Evolutionary conservation across 2,888 invertebrate species (phyloP).

Genomic region (Noctua comes): DNA sequence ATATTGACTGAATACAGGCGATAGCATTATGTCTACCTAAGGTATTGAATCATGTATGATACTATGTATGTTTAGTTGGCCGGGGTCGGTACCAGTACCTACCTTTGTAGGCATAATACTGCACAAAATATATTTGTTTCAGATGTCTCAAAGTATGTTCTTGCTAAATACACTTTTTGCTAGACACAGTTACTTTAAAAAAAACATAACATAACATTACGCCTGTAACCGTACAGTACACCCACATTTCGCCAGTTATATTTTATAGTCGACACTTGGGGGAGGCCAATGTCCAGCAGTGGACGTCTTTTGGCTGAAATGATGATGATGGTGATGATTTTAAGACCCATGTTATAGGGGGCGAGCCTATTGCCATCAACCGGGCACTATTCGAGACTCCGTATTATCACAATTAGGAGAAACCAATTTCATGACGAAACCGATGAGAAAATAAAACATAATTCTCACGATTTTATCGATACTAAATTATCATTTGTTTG

Average conservation of each 20-base stretch:
- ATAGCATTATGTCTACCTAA: neutral
- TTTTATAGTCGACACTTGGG: no score
- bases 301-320: no score
- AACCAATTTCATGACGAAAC: neutral
- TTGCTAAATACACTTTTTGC: neutral
- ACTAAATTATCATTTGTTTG: conserved; percentile 7
- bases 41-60: neutral
- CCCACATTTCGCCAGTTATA: no score
- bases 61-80: neutral
- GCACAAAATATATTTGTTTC: neutral
- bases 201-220: neutral
- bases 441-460: neutral
- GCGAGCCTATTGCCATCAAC: neutral
- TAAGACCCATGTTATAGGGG: neutral
- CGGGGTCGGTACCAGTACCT: neutral
- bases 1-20: neutral
- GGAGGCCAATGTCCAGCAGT: no score
- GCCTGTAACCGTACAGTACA: neutral
- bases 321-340: no score
- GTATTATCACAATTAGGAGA: neutral
- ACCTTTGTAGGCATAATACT: neutral
- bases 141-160: neutral
- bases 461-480: neutral
- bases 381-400: neutral
- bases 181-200: neutral